Evolutionary conservation across 2,797 vertebrate species (phyloP).

Genomic region (Galagoides demidoff): DNA sequence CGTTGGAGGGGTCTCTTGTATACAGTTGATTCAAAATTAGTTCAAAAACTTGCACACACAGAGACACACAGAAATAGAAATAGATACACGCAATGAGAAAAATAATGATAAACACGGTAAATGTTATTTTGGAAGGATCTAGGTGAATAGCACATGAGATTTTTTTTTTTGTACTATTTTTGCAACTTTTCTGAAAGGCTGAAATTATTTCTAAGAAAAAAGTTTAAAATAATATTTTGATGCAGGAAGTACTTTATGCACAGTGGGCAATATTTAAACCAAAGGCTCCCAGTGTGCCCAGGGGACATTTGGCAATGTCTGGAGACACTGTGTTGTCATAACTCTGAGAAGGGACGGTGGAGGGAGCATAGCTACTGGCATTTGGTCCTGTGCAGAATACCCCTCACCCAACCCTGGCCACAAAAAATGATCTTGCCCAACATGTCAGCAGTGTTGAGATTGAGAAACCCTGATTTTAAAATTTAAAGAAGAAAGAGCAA

Average conservation of each 20-base stretch:
- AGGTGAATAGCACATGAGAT: neutral
- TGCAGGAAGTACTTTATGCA: neutral
- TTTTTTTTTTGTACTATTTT: neutral
- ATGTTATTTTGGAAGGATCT: neutral
- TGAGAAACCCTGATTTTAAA: neutral
- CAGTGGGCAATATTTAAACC: neutral
- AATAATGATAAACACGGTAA: neutral
- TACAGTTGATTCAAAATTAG: neutral
- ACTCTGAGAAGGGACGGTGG: neutral
- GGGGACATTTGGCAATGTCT: neutral
- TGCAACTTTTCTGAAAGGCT: neutral
- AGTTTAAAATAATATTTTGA: neutral
- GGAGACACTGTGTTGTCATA: neutral
- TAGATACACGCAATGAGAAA: neutral
- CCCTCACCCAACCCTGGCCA: no score
- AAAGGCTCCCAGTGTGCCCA: neutral
- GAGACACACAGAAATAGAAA: neutral
- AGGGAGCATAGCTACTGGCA: rapidly evolving
- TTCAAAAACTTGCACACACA: neutral
- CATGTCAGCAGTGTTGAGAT: neutral
- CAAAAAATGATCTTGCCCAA: neutral
- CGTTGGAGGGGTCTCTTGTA: no score
- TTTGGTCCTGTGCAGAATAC: neutral
- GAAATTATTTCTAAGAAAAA: neutral
- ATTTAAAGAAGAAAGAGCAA: neutral